These are phyloP conservation scores for Drosophila subpulchrella DNA, from an alignment of 1,140 invertebrate species.

Conservation along the genomic window DNA sequence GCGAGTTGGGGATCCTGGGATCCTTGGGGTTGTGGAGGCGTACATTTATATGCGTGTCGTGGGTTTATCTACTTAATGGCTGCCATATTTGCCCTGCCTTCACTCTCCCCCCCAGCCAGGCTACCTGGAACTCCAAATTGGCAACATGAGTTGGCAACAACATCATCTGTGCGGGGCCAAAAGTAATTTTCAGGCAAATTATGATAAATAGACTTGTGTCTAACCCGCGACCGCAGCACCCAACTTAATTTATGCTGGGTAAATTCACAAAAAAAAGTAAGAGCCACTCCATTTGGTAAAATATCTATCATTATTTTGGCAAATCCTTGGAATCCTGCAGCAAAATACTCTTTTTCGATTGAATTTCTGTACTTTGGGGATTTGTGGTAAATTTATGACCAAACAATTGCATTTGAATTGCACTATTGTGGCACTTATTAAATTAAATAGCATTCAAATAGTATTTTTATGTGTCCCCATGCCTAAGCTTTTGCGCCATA, in stretches of 20 bases:
- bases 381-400: constrained; percentile 25
- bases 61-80: constrained; percentile 78
- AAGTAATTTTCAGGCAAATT: constrained; percentile 78
- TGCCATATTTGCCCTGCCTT: constrained; percentile 63
- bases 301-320: constrained; percentile 11
- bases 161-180: constrained; percentile 38
- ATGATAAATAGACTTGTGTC: constrained; percentile 67
- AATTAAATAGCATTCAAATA: constrained; percentile 51
- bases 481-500: constrained; percentile 42
- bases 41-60: constrained; percentile 33
- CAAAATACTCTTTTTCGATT: background rate
- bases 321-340: constrained; percentile 3
- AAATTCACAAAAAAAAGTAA: background rate
- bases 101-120: constrained; percentile 31
- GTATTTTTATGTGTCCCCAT: constrained; percentile 3
- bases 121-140: constrained; percentile 51
- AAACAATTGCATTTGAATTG: constrained; percentile 41
- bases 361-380: background rate
- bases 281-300: constrained; percentile 11
- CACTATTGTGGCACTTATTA: constrained; percentile 38
- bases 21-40: constrained; percentile 4
- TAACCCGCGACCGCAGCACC: constrained; percentile 28
- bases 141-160: constrained; percentile 65
- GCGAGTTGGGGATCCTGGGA: background rate
- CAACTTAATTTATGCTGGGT: constrained; percentile 24